A percentile compares a stretch with the other conserved stretches of the same genome.
Conservation (phyloP, 2,797 vertebrate species). For the Knipowitschia caucasica region DNA sequence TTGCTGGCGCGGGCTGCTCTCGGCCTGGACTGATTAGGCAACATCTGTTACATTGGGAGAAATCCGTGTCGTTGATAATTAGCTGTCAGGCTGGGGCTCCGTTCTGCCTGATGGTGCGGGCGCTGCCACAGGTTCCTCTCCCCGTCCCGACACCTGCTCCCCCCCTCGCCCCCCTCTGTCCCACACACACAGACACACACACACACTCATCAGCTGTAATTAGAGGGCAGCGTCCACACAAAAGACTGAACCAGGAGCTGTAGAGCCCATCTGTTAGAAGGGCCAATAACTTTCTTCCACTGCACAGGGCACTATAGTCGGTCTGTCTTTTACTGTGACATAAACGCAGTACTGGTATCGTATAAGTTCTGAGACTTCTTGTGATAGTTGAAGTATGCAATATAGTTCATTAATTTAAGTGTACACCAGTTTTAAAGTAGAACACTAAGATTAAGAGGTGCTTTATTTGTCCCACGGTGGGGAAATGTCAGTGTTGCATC, state of each 20-base stretch:
- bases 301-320: conserved; percentile 9
- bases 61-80: conserved; percentile 99
- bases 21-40: conserved; percentile 99
- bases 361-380: too few relatives aligned
- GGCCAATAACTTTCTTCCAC: conserved; percentile 55
- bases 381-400: too few relatives aligned
- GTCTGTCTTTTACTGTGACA: conserved; percentile 23
- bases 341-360: too few relatives aligned
- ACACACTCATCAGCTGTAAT: conserved; percentile 86
- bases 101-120: conserved; percentile 97
- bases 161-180: conserved; percentile 71
- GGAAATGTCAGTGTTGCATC: too few relatives aligned
- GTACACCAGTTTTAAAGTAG: too few relatives aligned
- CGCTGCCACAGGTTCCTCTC: conserved; percentile 97
- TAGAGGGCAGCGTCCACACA: conserved; percentile 95
- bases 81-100: conserved; percentile 98
- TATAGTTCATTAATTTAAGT: too few relatives aligned
- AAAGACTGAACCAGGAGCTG: conserved; percentile 92
- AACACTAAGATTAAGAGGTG: too few relatives aligned
- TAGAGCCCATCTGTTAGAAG: conserved; percentile 74
- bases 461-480: too few relatives aligned
- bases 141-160: conserved; percentile 95
- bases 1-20: conserved; percentile 96
- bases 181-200: conserved; percentile 21
- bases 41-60: conserved; percentile 99